These are phyloP conservation scores for Atractosteus spatula DNA, from an alignment of 2,113 vertebrate genomes.

Conservation along the genomic window DNA sequence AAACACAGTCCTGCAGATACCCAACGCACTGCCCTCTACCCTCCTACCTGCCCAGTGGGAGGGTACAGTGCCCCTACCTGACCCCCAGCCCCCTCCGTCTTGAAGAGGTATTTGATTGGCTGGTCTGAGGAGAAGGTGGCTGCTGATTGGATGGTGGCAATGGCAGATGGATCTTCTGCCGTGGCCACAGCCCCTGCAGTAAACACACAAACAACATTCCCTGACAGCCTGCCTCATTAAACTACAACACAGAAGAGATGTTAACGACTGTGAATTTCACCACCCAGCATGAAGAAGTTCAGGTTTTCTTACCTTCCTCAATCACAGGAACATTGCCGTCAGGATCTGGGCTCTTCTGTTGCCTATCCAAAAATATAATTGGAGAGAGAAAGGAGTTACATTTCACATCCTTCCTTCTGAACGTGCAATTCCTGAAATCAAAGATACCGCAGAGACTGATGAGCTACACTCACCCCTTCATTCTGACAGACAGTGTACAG, in stretches of 20 bases:
- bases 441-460: background rate
- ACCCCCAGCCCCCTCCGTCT: constrained; percentile 84
- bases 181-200: constrained; percentile 82
- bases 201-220: background rate
- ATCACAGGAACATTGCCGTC: constrained; percentile 57
- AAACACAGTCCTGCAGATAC: background rate
- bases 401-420: background rate
- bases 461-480: constrained; percentile 36
- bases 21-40: constrained; percentile 11
- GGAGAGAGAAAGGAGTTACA: background rate
- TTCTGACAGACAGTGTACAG: constrained; percentile 23
- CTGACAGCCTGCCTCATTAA: background rate
- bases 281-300: background rate
- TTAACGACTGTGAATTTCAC: no score
- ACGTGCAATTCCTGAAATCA: background rate
- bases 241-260: background rate
- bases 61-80: constrained; percentile 69
- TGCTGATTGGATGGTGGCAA: constrained; percentile 86
- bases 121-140: constrained; percentile 81
- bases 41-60: constrained; percentile 41
- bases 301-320: constrained; percentile 61
- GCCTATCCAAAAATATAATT: constrained; percentile 44
- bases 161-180: constrained; percentile 85
- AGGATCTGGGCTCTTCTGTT: constrained; percentile 68
- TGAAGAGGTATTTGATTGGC: constrained; percentile 88